These are phyloP conservation scores for Julus scanicus DNA, from an alignment of 2,888 invertebrate species.

Conservation along the genomic window DNA sequence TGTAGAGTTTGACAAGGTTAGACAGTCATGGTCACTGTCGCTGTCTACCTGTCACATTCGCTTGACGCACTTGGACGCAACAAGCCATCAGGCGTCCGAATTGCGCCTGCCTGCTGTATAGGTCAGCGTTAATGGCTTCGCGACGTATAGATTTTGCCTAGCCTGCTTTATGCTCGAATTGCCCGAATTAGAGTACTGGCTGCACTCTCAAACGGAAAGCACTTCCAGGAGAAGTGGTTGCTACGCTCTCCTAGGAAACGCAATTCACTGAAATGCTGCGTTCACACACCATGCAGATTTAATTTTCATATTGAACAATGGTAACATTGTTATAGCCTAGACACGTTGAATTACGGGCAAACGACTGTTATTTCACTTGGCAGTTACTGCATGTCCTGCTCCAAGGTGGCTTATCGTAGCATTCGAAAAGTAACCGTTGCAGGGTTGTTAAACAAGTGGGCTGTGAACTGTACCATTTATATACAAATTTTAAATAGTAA, in stretches of 20 bases:
- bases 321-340: neutral
- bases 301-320: neutral
- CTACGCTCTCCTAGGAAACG: neutral
- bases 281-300: slow-evolving; percentile 37
- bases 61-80: neutral
- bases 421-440: too few relatives aligned
- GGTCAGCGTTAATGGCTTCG: slow-evolving; percentile 24
- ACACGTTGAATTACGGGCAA: slow-evolving; percentile 27
- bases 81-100: neutral
- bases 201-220: too few relatives aligned
- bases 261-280: neutral
- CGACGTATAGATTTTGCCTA: neutral
- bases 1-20: slow-evolving; percentile 55
- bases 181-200: slow-evolving; percentile 27
- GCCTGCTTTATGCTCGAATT: neutral
- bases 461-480: too few relatives aligned
- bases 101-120: neutral
- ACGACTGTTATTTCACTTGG: slow-evolving; percentile 3
- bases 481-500: too few relatives aligned
- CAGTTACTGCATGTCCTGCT: neutral
- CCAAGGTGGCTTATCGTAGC: too few relatives aligned
- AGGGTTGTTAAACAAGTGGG: too few relatives aligned
- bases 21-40: slow-evolving; percentile 52
- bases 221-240: neutral
- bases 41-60: slow-evolving; percentile 50